Conservation (phyloP, 2,888 invertebrate genomes). For the Euclidia mi region DNA sequence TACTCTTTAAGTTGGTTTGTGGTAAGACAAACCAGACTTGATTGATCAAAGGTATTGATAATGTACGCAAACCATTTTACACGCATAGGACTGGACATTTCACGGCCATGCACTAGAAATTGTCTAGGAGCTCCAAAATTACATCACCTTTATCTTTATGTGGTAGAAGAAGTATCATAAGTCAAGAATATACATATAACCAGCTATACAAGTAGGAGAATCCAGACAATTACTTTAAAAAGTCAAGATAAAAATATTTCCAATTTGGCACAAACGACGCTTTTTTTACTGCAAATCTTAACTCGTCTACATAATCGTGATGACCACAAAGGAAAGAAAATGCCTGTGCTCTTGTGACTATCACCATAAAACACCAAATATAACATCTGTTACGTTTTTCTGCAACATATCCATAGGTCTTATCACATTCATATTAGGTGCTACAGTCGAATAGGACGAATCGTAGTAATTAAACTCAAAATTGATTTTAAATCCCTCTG, state of each 20-base stretch:
- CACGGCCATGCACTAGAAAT: constrained; percentile 60
- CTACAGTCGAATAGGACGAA: background rate
- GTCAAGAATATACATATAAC: constrained; percentile 43
- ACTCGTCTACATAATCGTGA: constrained; percentile 57
- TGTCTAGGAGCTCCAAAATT: constrained; percentile 59
- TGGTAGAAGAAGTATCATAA: constrained; percentile 48
- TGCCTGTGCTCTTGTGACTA: constrained; percentile 29
- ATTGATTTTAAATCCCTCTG: constrained; percentile 17
- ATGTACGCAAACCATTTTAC: constrained; percentile 59
- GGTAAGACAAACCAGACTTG: constrained; percentile 59
- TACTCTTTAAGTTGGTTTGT: constrained; percentile 56
- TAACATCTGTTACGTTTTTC: constrained; percentile 50
- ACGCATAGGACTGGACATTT: background rate
- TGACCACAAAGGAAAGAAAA: constrained; percentile 63
- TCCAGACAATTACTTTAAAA: constrained; percentile 62
- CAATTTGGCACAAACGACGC: constrained; percentile 51
- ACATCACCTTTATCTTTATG: constrained; percentile 55
- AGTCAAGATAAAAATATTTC: constrained; percentile 65
- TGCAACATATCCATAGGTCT: constrained; percentile 50
- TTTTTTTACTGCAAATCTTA: constrained; percentile 60
- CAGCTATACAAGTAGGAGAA: constrained; percentile 45
- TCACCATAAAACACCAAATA: constrained; percentile 51
- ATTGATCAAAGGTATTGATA: constrained; percentile 60
- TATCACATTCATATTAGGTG: constrained; percentile 34
- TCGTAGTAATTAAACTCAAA: constrained; percentile 2